Evolutionary conservation across 1,140 invertebrate genomes (phyloP).

Genomic region (Drosophila ambigua): DNA sequence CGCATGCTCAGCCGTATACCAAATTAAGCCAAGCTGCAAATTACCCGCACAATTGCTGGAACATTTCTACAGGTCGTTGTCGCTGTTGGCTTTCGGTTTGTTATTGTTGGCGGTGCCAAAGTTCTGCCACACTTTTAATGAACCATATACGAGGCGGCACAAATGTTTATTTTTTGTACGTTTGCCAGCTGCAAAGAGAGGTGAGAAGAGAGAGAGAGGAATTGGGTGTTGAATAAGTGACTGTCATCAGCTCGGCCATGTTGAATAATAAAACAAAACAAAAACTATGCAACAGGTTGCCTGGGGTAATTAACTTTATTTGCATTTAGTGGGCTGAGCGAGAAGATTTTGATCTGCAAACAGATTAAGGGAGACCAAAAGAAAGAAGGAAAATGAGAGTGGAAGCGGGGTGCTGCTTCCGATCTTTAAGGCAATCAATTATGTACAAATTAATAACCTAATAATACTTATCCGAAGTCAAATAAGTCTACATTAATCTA

Average conservation of each 20-base stretch:
- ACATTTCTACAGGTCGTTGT: constrained; percentile 59
- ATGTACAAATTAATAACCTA: too few species aligned
- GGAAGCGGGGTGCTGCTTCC: too few species aligned
- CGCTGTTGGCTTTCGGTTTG: neutral
- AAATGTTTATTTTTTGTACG: constrained; percentile 44
- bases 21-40: constrained; percentile 61
- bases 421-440: too few species aligned
- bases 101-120: constrained; percentile 43
- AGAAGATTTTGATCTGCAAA: neutral
- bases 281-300: constrained; percentile 41
- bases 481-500: too few species aligned
- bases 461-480: too few species aligned
- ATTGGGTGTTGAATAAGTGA: constrained; percentile 23
- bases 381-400: too few species aligned
- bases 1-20: constrained; percentile 58
- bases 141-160: constrained; percentile 33
- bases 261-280: constrained; percentile 28
- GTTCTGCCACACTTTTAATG: constrained; percentile 78
- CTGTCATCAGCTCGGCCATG: constrained; percentile 38
- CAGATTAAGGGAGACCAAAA: too few species aligned
- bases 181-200: constrained; percentile 47
- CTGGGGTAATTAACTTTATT: constrained; percentile 31
- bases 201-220: constrained; percentile 3
- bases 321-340: constrained; percentile 1
- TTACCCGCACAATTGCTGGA: constrained; percentile 67